Conservation (phyloP, 1,140 invertebrate genomes). For the Drosophila subpulchrella region DNA sequence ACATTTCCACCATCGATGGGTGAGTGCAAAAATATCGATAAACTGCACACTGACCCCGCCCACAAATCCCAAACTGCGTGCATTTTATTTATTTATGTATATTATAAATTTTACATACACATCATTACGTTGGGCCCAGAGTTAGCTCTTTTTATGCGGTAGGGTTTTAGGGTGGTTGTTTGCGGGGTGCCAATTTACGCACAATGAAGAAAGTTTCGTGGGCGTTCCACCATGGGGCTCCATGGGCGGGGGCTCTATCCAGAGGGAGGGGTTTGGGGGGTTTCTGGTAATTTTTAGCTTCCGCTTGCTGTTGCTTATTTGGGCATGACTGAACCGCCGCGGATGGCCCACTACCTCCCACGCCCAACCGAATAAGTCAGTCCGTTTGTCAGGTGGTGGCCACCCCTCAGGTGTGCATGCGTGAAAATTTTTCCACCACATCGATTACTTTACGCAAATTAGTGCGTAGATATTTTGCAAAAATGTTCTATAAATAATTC, state of each 20-base stretch:
- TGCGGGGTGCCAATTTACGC: constrained; percentile 65
- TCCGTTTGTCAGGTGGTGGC: constrained; percentile 15
- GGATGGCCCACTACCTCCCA: neutral
- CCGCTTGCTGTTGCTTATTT: constrained; percentile 55
- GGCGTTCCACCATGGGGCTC: constrained; percentile 25
- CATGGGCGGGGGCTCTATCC: neutral
- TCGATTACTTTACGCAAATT: constrained; percentile 83
- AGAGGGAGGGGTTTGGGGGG: neutral
- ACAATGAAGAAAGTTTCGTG: constrained; percentile 65
- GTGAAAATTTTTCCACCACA: constrained; percentile 82
- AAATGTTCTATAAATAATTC: constrained; percentile 83
- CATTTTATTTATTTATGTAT: constrained; percentile 79
- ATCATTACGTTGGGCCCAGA: constrained; percentile 53
- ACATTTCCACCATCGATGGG: neutral
- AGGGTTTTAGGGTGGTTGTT: neutral
- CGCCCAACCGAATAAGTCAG: constrained; percentile 14
- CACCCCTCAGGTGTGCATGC: constrained; percentile 66
- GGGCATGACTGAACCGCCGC: constrained; percentile 43
- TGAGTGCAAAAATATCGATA: constrained; percentile 74
- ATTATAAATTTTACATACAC: constrained; percentile 74
- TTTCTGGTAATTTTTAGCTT: constrained; percentile 71
- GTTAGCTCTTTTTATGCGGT: constrained; percentile 20
- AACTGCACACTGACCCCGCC: constrained; percentile 20
- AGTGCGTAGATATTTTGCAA: constrained; percentile 83
- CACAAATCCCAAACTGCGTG: constrained; percentile 44